Evolutionary conservation across 1,140 invertebrate genomes (phyloP), one percentile per base, ranked within the genome.

Genomic region (Lordiphosa clarofinis): DNA sequence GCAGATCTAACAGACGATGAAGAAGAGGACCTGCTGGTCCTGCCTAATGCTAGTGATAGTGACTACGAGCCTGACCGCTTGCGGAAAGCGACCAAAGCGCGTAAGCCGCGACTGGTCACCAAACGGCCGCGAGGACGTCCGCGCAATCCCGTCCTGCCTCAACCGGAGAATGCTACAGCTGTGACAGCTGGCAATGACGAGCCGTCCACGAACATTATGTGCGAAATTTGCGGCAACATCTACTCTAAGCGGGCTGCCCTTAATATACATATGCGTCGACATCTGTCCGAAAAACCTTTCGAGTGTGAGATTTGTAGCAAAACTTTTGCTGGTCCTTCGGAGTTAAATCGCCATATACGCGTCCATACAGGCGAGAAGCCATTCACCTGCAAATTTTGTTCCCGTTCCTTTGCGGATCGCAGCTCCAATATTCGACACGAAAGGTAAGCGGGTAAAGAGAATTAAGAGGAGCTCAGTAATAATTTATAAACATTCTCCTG

Each of bases 351-450:
- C 2, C 87, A 88, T 43, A 88, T 88, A 40, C 62, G 87, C 13
- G 84, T 88, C 0, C 87, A 88, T 10, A 88, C 87, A 0, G 87
- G 87, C 4, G 87, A 88, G 24, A 87, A 87, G 57, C 94, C 94
- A 0, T 95, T 94, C 88, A 91, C 92, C 68, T 95, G 94, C 74
- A 91, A 93, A 67, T 90, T 93, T n/a, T 95, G 94, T 86, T 90
- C 92, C 44, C 90, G 94, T n/a, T 89, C 92, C 15, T 95, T 95
- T 88, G 92, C 93, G 0, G 91, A 92, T 87, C 91, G 91, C 58
- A 91, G 91, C 47, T 91, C 90, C 3, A 88, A 91, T 35, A 91
- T 92, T 73, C 91, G 92, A 35, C 91, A 92, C 52, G 91, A 92
- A 76, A 90, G 91, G 91, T 90, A 11, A 9, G 5, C 5, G 2